Conservation (phyloP, 2,113 vertebrate species). For the Heptranchias perlo region DNA sequence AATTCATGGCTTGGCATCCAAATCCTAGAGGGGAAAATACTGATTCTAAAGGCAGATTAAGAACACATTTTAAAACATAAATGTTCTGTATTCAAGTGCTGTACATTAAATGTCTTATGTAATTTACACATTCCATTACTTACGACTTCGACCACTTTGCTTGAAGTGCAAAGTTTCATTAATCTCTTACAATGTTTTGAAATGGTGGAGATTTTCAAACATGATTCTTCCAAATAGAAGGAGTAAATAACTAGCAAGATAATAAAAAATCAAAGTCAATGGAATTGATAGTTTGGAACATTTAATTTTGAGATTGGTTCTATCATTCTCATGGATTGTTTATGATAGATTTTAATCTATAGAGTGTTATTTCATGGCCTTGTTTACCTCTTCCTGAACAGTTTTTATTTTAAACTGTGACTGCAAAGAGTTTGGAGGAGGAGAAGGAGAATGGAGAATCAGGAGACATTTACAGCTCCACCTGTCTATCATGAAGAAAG, state of each 20-base stretch:
- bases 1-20: background rate
- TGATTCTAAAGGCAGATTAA: background rate
- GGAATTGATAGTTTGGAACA: background rate
- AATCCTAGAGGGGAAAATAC: background rate
- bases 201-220: background rate
- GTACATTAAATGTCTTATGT: background rate
- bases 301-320: background rate
- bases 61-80: background rate
- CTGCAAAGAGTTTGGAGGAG: background rate
- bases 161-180: background rate
- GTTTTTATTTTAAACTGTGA: background rate
- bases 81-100: background rate
- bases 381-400: background rate
- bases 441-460: background rate
- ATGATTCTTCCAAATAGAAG: background rate
- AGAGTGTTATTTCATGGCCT: background rate
- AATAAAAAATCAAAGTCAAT: background rate
- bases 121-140: conserved; percentile 15
- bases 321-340: background rate
- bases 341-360: background rate
- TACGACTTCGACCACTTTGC: background rate
- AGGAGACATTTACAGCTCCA: background rate
- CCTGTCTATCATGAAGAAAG: background rate
- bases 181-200: background rate
- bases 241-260: background rate